These are phyloP conservation scores for Mustelus asterias DNA, from an alignment of 2,113 vertebrate species.

Conservation along the genomic window DNA sequence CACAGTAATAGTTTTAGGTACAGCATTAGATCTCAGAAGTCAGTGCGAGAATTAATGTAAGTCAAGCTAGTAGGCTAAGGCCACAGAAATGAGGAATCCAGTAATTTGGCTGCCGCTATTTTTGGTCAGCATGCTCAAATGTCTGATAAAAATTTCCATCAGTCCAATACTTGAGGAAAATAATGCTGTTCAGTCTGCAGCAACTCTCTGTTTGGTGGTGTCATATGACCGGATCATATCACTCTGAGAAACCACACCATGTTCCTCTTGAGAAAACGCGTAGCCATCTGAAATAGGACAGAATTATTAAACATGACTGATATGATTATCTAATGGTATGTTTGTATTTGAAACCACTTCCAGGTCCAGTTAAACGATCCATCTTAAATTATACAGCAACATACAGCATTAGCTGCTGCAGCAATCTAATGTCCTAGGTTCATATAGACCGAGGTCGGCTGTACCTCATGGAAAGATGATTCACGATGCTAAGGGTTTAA, in stretches of 20 bases:
- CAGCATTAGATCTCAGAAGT: conserved; percentile 13
- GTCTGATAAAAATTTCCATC: conserved; percentile 44
- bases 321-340: background rate
- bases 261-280: conserved; percentile 97
- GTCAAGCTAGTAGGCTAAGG: conserved; percentile 63
- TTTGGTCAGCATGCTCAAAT: background rate
- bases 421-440: background rate
- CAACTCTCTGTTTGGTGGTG: conserved; percentile 79
- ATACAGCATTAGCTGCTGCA: background rate
- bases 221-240: conserved; percentile 93
- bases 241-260: conserved; percentile 90
- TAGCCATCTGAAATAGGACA: conserved; percentile 75
- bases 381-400: background rate
- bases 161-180: conserved; percentile 32
- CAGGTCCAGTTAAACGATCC: background rate
- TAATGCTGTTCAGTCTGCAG: conserved; percentile 61
- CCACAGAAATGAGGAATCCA: conserved; percentile 61
- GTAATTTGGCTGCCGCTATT: conserved; percentile 47
- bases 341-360: background rate
- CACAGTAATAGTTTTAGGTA: background rate
- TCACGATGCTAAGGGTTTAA: background rate
- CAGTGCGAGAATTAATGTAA: conserved; percentile 34
- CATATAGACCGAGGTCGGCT: background rate
- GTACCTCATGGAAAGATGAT: background rate
- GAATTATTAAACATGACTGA: background rate